These are phyloP conservation scores for Zaprionus gabonicus DNA, from an alignment of 1,140 invertebrate species.

Conservation along the genomic window DNA sequence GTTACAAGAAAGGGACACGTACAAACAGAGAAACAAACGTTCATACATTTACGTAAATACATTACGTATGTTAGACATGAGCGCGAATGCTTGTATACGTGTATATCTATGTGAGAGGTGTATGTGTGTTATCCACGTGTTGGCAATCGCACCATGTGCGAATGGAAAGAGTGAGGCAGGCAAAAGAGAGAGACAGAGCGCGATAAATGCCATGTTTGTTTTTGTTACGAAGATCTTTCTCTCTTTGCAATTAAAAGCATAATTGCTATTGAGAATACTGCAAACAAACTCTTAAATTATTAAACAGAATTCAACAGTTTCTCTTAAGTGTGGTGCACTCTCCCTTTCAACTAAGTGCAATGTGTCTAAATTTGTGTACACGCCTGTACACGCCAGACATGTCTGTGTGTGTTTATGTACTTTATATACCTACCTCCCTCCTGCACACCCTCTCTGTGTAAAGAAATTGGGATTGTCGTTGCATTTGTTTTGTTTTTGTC, in stretches of 20 bases:
- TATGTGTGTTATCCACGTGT: neutral
- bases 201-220: no score
- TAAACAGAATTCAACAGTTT: neutral
- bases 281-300: neutral
- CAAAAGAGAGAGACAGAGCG: neutral
- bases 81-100: no score
- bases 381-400: neutral
- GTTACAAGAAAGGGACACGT: neutral
- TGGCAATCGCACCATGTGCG: neutral
- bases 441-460: slow-evolving; percentile 7
- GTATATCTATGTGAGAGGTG: neutral
- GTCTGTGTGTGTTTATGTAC: neutral
- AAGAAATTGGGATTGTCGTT: slow-evolving; percentile 26
- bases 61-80: neutral
- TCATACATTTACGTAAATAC: neutral
- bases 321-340: neutral
- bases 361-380: neutral
- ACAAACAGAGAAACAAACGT: neutral
- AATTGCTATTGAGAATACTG: neutral
- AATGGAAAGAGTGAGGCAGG: neutral
- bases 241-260: neutral
- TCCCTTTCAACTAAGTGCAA: neutral
- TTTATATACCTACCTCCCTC: neutral
- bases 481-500: slow-evolving; percentile 32
- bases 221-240: neutral